Evolutionary conservation across 1,140 invertebrate species (phyloP).

Genomic region (Xylocopa sonorina): DNA sequence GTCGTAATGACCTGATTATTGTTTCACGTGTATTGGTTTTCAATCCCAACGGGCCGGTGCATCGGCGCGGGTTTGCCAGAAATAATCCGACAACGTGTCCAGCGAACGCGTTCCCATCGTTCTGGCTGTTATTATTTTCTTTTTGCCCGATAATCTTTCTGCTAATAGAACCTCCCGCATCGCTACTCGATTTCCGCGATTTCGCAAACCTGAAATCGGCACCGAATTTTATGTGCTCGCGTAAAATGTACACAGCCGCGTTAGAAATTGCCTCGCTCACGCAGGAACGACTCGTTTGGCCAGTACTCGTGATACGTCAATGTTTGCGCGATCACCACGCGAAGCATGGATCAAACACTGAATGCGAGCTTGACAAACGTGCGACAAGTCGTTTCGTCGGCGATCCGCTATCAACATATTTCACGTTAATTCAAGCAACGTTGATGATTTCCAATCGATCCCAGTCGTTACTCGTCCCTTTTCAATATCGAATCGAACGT

Average conservation of each 20-base stretch:
- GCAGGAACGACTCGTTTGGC: neutral
- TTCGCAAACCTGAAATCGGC: neutral
- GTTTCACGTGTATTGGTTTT: conserved; percentile 16
- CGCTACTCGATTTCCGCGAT: neutral
- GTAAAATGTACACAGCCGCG: conserved; percentile 14
- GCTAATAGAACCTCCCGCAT: neutral
- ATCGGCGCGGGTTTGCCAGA: neutral
- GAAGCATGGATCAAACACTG: neutral
- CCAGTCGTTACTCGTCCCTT: too few species aligned
- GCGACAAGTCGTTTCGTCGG: neutral
- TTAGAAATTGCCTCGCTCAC: neutral
- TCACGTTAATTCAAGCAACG: neutral
- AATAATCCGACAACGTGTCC: neutral
- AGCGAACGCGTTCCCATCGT: too few species aligned
- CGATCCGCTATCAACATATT: neutral
- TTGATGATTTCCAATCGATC: too few species aligned
- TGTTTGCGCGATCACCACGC: conserved; percentile 1
- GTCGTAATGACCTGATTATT: conserved; percentile 3
- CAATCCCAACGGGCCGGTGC: neutral
- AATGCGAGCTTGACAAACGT: neutral
- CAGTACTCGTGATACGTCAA: neutral
- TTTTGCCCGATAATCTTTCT: neutral
- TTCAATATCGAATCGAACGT: too few species aligned
- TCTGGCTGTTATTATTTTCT: conserved; percentile 1
- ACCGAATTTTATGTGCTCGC: neutral